Conservation (phyloP, 1,140 invertebrate species). For the Drosophila parvula region DNA sequence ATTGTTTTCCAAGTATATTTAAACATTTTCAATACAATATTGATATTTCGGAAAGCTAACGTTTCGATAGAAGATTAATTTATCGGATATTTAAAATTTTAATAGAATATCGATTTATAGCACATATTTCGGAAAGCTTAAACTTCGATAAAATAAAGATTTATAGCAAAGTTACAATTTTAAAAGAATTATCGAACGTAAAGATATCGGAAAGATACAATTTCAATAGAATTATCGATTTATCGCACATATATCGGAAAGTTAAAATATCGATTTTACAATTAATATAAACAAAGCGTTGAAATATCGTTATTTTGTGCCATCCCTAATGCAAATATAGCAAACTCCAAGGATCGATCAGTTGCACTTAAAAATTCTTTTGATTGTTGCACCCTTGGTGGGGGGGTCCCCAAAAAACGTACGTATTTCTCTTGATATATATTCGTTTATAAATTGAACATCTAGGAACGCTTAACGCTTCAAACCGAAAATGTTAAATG, state of each 20-base stretch:
- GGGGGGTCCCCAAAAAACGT: neutral
- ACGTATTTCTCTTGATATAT: constrained; percentile 2
- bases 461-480: constrained; percentile 60
- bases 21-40: no score
- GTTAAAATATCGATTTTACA: neutral
- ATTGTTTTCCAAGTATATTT: no score
- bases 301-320: neutral
- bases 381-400: constrained; percentile 16
- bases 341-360: constrained; percentile 9
- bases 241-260: neutral
- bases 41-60: no score
- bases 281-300: neutral
- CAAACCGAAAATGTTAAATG: constrained; percentile 8
- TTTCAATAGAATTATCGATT: neutral
- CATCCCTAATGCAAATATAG: neutral
- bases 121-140: no score
- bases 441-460: constrained; percentile 35
- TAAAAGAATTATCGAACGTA: no score
- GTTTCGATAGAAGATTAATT: neutral
- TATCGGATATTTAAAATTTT: neutral
- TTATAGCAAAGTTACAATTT: neutral
- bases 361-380: constrained; percentile 13
- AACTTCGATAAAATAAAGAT: neutral
- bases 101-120: neutral
- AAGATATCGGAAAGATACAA: neutral